phyloP scores from a whole-genome alignment of 2,797 vertebrate genomes.

The Coregonus sp. region DNA sequence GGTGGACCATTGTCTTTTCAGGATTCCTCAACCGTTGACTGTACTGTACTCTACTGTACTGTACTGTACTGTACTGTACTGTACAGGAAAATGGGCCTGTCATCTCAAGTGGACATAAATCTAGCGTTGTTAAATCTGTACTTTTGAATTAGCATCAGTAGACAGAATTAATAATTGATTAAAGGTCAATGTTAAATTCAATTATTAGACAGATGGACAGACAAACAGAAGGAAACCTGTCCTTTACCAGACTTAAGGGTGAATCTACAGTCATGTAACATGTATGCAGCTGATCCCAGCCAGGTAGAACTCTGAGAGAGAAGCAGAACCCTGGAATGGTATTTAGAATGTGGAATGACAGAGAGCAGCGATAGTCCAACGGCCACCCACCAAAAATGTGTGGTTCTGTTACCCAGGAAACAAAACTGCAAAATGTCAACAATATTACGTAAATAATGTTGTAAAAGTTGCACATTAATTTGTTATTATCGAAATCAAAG shows the following conservation, averaged over 20 bases:
- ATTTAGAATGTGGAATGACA: slow-evolving; percentile 1
- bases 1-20: slow-evolving; percentile 55
- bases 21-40: slow-evolving; percentile 40
- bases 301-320: not conserved
- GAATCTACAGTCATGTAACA: not conserved
- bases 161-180: not conserved
- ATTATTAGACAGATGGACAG: not conserved
- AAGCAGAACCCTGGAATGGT: not conserved
- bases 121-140: slow-evolving; percentile 15
- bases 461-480: too few species aligned
- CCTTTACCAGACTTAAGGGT: not conserved
- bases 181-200: not conserved
- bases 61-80: not conserved
- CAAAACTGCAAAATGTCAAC: too few species aligned
- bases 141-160: slow-evolving; percentile 15
- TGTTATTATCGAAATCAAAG: too few species aligned
- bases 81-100: slow-evolving; percentile 13
- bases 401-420: too few species aligned
- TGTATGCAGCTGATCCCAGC: not conserved
- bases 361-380: not conserved
- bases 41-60: not conserved
- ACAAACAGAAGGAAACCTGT: not conserved
- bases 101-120: slow-evolving; percentile 21
- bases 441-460: too few species aligned
- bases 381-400: too few species aligned